These are phyloP conservation scores for Chloromyia formosa DNA, from an alignment of 2,888 invertebrate genomes.

Conservation along the genomic window DNA sequence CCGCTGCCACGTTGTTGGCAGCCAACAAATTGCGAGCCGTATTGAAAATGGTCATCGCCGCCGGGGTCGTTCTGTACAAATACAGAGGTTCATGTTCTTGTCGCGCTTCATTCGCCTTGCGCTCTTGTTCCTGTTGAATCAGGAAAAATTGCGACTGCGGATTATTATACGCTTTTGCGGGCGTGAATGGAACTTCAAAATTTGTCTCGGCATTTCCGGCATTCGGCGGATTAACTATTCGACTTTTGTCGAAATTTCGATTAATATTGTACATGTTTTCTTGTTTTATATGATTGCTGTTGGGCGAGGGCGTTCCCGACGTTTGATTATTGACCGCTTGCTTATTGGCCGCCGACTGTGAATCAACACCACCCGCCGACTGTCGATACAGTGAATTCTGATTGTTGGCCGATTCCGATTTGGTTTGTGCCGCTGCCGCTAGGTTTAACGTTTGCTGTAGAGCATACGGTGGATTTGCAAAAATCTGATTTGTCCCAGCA, in stretches of 20 bases:
- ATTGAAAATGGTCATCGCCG: slow-evolving; percentile 29
- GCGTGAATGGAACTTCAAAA: slow-evolving; percentile 54
- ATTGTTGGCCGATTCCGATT: slow-evolving; percentile 12
- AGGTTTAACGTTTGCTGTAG: slow-evolving; percentile 66
- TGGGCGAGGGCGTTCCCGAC: slow-evolving; percentile 31
- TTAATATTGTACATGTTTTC: slow-evolving; percentile 34
- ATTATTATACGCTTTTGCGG: slow-evolving; percentile 57
- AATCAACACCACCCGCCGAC: slow-evolving; percentile 65
- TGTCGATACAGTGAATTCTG: slow-evolving; percentile 67
- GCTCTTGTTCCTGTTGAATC: slow-evolving; percentile 22
- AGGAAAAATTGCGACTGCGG: slow-evolving; percentile 36
- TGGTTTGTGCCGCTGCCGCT: slow-evolving; percentile 50
- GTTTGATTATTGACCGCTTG: slow-evolving; percentile 61
- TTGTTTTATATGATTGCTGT: slow-evolving; percentile 22
- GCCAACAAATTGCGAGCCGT: slow-evolving; percentile 27
- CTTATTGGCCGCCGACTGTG: slow-evolving; percentile 61
- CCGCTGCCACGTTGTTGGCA: slow-evolving; percentile 33
- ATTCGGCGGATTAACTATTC: slow-evolving; percentile 31
- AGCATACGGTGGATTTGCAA: slow-evolving; percentile 64
- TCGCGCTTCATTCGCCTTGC: slow-evolving; percentile 6
- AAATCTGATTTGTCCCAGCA: slow-evolving; percentile 71
- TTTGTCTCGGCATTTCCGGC: slow-evolving; percentile 12
- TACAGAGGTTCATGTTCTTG: slow-evolving; percentile 32
- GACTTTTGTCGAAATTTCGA: slow-evolving; percentile 40
- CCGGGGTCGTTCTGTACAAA: slow-evolving; percentile 33